Evolutionary conservation across 2,113 vertebrate species (phyloP), one percentile per base, ranked within the genome.

Genomic region (Apodemus speciosus): DNA sequence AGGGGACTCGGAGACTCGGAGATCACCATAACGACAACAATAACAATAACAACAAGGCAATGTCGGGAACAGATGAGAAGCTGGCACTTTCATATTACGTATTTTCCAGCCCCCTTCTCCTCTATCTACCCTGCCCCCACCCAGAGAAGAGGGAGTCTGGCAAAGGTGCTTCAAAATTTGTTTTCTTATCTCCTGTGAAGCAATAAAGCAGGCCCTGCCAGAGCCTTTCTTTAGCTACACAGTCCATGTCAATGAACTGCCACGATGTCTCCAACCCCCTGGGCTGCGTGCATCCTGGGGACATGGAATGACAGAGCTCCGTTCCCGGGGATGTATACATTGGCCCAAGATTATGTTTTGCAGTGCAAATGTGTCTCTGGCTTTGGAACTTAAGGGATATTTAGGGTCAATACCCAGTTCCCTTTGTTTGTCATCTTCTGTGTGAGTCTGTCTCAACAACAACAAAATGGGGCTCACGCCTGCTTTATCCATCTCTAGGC

Each of bases 221-320:
- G 81, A 89, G 46, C 32, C 75, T 96, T 85, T 94, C 89, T 92
- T 96, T 95, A 89, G 89, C 21, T 35, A 20, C 51, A 25, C 14
- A 76, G 62, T 51, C 9, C 43, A 4, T 35, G 46, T 30, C 62
- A 58, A 38, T 62, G 75, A 86, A 89, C 64, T 94, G 86, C 64
- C 43, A 69, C 81, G 53, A 58, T 86, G 91, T 93, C 88, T 95
- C 76, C 64, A 62, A 90, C 40, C 53, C 72, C 80, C 60, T 35
- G 51, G 94, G 69, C 71, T 43, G 20, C 38, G 1, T 32, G 14
- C n/a, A 8, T 5, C 58, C 46, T 0, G 23, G 83, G 25, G 6
- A 53, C 76, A 23, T 49, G 21, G 75, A 56, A n/a, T 27, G 30
- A 6, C n/a, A 23, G 87, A 35, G 51, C n/a, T 85, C 46, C 60